Evolutionary conservation across 2,113 vertebrate genomes (phyloP).

Genomic region (Psittacara wagleri): DNA sequence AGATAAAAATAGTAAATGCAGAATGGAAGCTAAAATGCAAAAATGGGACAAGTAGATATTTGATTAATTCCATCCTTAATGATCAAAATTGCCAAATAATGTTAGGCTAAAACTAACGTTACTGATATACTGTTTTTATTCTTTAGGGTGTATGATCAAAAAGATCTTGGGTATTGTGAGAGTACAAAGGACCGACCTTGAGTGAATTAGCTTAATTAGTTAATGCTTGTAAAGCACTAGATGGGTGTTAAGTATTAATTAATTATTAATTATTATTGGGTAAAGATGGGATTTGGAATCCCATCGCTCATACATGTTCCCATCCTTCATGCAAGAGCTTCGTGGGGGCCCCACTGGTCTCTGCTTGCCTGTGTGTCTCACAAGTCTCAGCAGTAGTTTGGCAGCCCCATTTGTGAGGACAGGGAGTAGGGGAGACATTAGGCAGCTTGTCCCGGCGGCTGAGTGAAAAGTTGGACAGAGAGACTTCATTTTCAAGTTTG

Average conservation of each 20-base stretch:
- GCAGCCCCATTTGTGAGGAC: background rate
- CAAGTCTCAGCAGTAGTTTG: background rate
- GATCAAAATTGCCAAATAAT: constrained; percentile 64
- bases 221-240: constrained; percentile 68
- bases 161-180: constrained; percentile 57
- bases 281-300: constrained; percentile 64
- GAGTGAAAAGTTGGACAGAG: background rate
- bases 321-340: constrained; percentile 10
- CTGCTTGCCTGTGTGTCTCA: background rate
- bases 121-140: constrained; percentile 61
- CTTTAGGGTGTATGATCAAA: constrained; percentile 65
- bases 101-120: constrained; percentile 60
- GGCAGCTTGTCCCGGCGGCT: background rate
- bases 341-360: background rate
- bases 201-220: constrained; percentile 72
- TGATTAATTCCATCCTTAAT: constrained; percentile 65
- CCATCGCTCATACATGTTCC: constrained; percentile 35
- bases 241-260: constrained; percentile 61
- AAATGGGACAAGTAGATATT: constrained; percentile 59
- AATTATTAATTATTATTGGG: constrained; percentile 67
- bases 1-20: constrained; percentile 60
- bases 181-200: constrained; percentile 67
- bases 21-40: constrained; percentile 50
- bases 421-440: background rate
- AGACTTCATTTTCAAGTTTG: background rate